phyloP scores from a whole-genome alignment of 2,797 vertebrate species.

The Mormyrus hasselquistii region DNA sequence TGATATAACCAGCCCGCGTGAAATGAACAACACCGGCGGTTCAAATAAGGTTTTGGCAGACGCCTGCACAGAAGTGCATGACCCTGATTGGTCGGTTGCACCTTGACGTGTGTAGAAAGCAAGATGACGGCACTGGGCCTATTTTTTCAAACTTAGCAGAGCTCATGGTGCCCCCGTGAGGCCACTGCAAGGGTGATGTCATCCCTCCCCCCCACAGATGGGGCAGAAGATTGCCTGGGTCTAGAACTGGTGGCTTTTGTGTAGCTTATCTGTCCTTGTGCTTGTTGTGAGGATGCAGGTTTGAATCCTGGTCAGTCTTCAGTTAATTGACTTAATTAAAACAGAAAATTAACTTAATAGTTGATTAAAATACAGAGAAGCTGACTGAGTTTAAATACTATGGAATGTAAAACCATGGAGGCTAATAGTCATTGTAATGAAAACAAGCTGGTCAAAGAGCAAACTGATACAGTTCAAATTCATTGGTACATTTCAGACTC shows the following conservation, averaged over 20 bases:
- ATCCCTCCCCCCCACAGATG: not conserved
- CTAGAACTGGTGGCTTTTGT: not conserved
- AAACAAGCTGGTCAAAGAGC: not conserved
- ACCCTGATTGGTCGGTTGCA: not conserved
- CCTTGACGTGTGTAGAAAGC: not conserved
- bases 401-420: not conserved
- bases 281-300: not conserved
- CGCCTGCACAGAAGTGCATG: not conserved
- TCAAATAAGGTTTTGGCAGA: not conserved
- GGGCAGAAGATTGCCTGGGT: not conserved
- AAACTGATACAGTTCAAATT: not conserved
- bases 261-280: not conserved
- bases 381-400: not conserved
- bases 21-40: not conserved
- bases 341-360: not conserved
- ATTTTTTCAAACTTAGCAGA: not conserved
- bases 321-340: not conserved
- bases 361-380: not conserved
- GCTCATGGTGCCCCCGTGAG: not conserved
- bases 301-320: not conserved
- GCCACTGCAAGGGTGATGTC: not conserved
- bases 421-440: not conserved
- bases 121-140: not conserved
- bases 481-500: not conserved
- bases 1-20: not conserved